Conservation (phyloP, 2,888 invertebrate genomes). For the Lagria hirta region DNA sequence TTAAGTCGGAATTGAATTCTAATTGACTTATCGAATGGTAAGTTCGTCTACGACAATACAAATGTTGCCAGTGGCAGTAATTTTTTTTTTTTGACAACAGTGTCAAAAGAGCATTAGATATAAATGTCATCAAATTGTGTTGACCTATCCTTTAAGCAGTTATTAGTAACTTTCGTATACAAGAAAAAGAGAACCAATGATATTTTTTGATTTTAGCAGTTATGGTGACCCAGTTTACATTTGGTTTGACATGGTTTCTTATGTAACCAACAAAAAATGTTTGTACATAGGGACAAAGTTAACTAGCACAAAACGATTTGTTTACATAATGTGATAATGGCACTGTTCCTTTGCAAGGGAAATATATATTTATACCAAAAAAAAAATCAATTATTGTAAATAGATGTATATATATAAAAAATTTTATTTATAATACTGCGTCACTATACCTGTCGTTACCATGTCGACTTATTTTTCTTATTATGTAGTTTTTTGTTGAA, state of each 20-base stretch:
- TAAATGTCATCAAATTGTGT: conserved; percentile 18
- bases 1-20: conserved; percentile 30
- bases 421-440: conserved; percentile 28
- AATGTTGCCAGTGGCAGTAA: conserved; percentile 28
- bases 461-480: conserved; percentile 13
- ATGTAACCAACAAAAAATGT: conserved; percentile 34
- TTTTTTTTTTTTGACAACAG: conserved; percentile 21
- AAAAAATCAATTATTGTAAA: conserved; percentile 17
- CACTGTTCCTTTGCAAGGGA: conserved; percentile 14
- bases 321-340: conserved; percentile 15
- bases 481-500: too few relatives aligned
- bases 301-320: conserved; percentile 15
- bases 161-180: conserved; percentile 29
- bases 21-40: conserved; percentile 39
- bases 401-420: conserved; percentile 20
- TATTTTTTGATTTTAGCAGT: conserved; percentile 21
- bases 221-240: conserved; percentile 36
- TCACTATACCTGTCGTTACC: conserved; percentile 33
- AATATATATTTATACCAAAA: conserved; percentile 25
- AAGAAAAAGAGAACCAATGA: conserved; percentile 25
- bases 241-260: conserved; percentile 17
- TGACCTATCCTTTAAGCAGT: conserved; percentile 8
- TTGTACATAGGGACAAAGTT: conserved; percentile 30
- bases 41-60: conserved; percentile 46
- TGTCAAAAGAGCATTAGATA: too few relatives aligned